Conservation (phyloP, 2,888 invertebrate species). For the Scelioninae gen. 1 region DNA sequence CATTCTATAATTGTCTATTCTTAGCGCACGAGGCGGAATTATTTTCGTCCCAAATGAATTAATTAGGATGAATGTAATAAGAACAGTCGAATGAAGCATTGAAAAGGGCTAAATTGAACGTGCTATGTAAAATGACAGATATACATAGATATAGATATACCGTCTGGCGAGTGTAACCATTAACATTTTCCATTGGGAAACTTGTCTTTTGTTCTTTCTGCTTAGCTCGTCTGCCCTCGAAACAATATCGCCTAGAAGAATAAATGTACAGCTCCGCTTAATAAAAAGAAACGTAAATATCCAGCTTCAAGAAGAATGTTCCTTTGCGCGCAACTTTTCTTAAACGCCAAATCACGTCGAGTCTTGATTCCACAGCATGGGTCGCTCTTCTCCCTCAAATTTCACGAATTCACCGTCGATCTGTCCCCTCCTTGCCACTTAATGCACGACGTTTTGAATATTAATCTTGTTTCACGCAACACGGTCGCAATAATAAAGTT, state of each 20-base stretch:
- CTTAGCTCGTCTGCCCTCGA: slow-evolving; percentile 60
- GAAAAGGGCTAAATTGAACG: slow-evolving; percentile 53
- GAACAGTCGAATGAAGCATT: slow-evolving; percentile 52
- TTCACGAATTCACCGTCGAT: slow-evolving; percentile 21
- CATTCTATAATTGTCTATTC: slow-evolving; percentile 24
- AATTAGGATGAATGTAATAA: slow-evolving; percentile 62
- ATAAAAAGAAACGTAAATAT: slow-evolving; percentile 68
- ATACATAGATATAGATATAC: slow-evolving; percentile 44
- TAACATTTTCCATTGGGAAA: slow-evolving; percentile 69
- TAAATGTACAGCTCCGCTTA: slow-evolving; percentile 60
- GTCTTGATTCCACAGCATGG: slow-evolving; percentile 19
- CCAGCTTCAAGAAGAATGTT: slow-evolving; percentile 46
- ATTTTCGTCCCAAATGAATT: slow-evolving; percentile 67
- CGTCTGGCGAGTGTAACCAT: slow-evolving; percentile 38
- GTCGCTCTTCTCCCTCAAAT: slow-evolving; percentile 15
- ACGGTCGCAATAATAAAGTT: slow-evolving; percentile 27
- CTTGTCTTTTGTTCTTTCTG: slow-evolving; percentile 62
- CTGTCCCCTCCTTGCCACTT: slow-evolving; percentile 18
- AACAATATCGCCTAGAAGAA: slow-evolving; percentile 67
- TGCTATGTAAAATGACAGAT: slow-evolving; percentile 46
- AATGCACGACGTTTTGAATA: slow-evolving; percentile 35
- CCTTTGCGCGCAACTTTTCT: slow-evolving; percentile 55
- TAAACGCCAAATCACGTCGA: slow-evolving; percentile 60
- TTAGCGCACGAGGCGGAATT: slow-evolving; percentile 11
- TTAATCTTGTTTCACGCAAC: slow-evolving; percentile 35